phyloP scores from a whole-genome alignment of 2,888 invertebrate genomes.

The Heliconius hortense region DNA sequence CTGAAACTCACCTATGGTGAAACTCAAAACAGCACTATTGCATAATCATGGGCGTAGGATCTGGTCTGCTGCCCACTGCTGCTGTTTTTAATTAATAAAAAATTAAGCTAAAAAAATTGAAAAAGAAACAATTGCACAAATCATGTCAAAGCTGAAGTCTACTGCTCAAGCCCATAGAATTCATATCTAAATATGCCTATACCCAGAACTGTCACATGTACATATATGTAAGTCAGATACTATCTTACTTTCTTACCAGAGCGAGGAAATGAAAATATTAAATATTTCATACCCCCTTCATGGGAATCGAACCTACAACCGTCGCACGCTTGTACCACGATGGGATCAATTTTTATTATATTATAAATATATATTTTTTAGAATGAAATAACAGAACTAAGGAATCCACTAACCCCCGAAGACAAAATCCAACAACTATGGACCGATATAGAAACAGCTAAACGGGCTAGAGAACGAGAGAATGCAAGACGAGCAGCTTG shows the following conservation, averaged over 20 bases:
- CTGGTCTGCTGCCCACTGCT: too few species aligned
- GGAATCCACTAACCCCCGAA: slow-evolving; percentile 82
- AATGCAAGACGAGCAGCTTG: slow-evolving; percentile 83
- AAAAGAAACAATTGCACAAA: too few species aligned
- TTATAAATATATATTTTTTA: slow-evolving; percentile 43
- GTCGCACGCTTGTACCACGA: background rate
- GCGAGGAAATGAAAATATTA: background rate
- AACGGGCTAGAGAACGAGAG: slow-evolving; percentile 86
- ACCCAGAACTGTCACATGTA: too few species aligned
- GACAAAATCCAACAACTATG: slow-evolving; percentile 89
- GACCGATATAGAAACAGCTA: slow-evolving; percentile 87
- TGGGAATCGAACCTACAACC: background rate
- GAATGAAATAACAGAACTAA: slow-evolving; percentile 75
- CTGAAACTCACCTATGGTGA: too few species aligned
- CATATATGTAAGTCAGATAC: too few species aligned
- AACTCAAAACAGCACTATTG: too few species aligned
- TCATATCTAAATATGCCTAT: background rate
- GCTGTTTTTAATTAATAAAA: too few species aligned
- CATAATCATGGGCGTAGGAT: too few species aligned
- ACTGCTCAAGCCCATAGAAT: too few species aligned
- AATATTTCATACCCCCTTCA: background rate
- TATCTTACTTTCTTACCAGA: background rate
- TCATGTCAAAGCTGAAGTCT: too few species aligned
- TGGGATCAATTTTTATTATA: too few species aligned
- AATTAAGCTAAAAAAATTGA: too few species aligned